Base-by-base conservation (phyloP, 2,113 vertebrate genomes). In the Lichenostomus cassidix region DNA sequence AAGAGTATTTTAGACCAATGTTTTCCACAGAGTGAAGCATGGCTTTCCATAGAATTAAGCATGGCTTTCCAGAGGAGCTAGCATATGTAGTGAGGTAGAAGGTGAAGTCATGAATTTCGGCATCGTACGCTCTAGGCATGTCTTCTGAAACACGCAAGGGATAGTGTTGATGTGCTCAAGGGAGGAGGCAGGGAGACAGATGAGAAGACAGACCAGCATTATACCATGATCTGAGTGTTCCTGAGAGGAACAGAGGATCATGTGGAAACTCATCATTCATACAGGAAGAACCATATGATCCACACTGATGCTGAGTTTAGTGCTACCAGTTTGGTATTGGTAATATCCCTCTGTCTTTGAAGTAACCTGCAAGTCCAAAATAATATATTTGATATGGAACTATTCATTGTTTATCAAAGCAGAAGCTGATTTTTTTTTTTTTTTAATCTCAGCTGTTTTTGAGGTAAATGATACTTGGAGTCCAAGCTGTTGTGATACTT, bases 81-180 rank as follows among this genome's bases (percentile, higher is more conserved):
- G 25, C 23, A 4, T 50, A 14, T 27, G 4, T 33, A 89, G 46
- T 83, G 49, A 80, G 37, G 22, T 25, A 47, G 19, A 47, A 75
- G 8, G 8, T 64, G 11, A 87, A 87, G 33, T 60, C 2, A 39
- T 12, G 3, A 25, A 39, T 64, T 68, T 64, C 68, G 21, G 9
- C 75, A 13, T 50, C 0, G 0, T 64, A 23, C 15, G 20, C 28
- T 11, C 19, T 53, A 65, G 28, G 22, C 4, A 21, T 22, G 4
- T 2, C 33, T 88, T 90, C 8, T 64, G 15, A 59, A 81, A n/a
- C n/a, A 89, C 50, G 18, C 13, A 33, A 22, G 11, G 1, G 2
- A 6, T 50, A 33, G 47, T 29, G 15, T 77, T 56, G 55, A 27
- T 1, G 0, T 75, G 21, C 5, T 62, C 28, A 53, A 60, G 59